A percentile compares a stretch with the other conserved stretches of the same genome.
Evolutionary conservation across 1,140 invertebrate genomes (phyloP).

Genomic region (Calliphora vicina): DNA sequence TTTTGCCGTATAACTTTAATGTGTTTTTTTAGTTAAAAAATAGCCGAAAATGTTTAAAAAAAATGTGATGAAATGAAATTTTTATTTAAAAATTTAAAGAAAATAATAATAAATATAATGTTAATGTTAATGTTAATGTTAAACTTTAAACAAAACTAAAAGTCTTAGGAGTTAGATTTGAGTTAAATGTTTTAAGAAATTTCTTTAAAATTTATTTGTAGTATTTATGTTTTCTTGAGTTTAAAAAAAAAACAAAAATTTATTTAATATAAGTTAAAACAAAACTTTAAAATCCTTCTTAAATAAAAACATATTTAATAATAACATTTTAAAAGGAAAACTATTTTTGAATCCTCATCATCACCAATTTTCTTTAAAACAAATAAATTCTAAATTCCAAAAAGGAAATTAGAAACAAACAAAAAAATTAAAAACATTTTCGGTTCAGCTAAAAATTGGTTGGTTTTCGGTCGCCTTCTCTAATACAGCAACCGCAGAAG

Average conservation of each 20-base stretch:
- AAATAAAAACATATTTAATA: neutral
- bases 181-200: too few species aligned
- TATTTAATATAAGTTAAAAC: too few species aligned
- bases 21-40: neutral
- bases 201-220: too few species aligned
- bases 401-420: neutral
- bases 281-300: too few species aligned
- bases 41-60: neutral
- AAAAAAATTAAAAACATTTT: slow-evolving; percentile 34
- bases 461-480: slow-evolving; percentile 79
- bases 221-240: too few species aligned
- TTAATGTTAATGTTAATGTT: too few species aligned
- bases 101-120: neutral
- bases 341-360: neutral
- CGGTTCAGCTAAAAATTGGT: slow-evolving; percentile 58
- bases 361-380: neutral
- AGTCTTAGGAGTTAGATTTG: too few species aligned
- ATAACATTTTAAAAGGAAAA: too few species aligned
- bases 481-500: slow-evolving; percentile 80
- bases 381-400: neutral
- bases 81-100: neutral
- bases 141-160: too few species aligned
- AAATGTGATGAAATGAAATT: neutral
- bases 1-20: neutral
- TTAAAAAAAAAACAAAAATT: too few species aligned